Evolutionary conservation across 2,797 vertebrate genomes (phyloP).

Genomic region (Cyprinella venusta): DNA sequence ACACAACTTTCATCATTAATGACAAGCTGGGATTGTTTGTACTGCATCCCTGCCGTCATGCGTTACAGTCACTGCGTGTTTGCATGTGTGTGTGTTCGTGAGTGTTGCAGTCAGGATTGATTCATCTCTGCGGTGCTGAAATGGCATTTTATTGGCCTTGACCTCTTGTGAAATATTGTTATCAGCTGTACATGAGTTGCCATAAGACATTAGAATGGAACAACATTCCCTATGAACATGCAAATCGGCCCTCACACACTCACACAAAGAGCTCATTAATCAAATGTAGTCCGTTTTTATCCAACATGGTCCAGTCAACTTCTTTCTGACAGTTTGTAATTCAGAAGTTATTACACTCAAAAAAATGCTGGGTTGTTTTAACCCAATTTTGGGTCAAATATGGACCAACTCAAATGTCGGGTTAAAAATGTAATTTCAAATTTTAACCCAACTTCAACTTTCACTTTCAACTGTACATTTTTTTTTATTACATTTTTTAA

Average conservation of each 20-base stretch:
- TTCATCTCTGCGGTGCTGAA: conserved; percentile 74
- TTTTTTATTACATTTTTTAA: too few species aligned
- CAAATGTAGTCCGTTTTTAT: not conserved
- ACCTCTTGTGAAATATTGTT: conserved; percentile 78
- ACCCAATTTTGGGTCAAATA: too few species aligned
- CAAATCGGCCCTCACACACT: not conserved
- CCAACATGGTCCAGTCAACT: not conserved
- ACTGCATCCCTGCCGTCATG: conserved; percentile 56
- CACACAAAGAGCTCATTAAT: not conserved
- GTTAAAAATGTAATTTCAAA: too few species aligned
- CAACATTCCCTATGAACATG: conserved; percentile 52
- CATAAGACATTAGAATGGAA: conserved; percentile 73
- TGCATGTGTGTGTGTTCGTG: conserved; percentile 50
- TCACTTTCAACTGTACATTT: too few species aligned
- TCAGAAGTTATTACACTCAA: too few species aligned
- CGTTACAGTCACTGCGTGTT: conserved; percentile 58
- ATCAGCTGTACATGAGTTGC: conserved; percentile 75
- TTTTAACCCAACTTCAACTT: too few species aligned
- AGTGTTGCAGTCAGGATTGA: conserved; percentile 68
- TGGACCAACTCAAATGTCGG: too few species aligned
- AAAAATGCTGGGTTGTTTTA: too few species aligned
- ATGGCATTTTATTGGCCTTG: conserved; percentile 75
- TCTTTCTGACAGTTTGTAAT: not conserved
- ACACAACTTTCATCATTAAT: conserved; percentile 63
- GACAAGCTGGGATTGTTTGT: conserved; percentile 60